Evolutionary conservation across 2,797 vertebrate species (phyloP).

Genomic region (Rhinoraja longicauda): DNA sequence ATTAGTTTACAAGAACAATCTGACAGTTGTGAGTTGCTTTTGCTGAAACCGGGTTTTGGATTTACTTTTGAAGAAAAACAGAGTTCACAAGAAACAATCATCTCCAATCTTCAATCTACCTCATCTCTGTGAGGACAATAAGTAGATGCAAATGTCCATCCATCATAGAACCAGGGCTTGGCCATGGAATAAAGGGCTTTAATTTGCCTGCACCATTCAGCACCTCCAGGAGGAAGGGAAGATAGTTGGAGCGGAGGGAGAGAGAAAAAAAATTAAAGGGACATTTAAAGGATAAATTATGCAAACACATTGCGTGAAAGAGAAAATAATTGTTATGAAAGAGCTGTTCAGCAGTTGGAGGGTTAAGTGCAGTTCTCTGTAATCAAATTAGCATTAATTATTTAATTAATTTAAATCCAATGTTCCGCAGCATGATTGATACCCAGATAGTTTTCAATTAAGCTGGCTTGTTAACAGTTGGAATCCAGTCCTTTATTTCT

Average conservation of each 20-base stretch:
- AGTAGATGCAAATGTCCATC: not conserved
- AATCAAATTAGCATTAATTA: slow-evolving; percentile 25
- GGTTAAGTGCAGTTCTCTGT: not conserved
- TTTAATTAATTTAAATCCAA: slow-evolving; percentile 19
- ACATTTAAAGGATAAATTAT: not conserved
- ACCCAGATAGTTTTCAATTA: slow-evolving; percentile 29
- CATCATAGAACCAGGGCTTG: not conserved
- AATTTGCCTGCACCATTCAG: not conserved
- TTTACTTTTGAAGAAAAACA: not conserved
- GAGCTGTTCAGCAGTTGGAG: not conserved
- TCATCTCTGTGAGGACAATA: not conserved
- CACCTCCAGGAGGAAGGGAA: not conserved
- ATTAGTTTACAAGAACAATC: not conserved
- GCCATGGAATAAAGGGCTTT: not conserved
- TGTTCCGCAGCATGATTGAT: not conserved
- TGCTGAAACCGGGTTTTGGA: not conserved
- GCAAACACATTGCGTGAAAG: not conserved
- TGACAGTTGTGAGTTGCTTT: not conserved
- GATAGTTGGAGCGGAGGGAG: too few relatives aligned
- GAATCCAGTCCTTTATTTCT: not conserved
- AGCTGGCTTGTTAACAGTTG: not conserved
- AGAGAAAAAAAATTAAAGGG: not conserved
- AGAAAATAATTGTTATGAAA: not conserved
- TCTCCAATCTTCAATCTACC: not conserved
- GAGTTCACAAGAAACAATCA: not conserved